A percentile compares a stretch with the other conserved stretches of the same genome.
These are phyloP conservation scores for Tamandua tetradactyla DNA, from an alignment of 2,797 vertebrate species.

Conservation along the genomic window DNA sequence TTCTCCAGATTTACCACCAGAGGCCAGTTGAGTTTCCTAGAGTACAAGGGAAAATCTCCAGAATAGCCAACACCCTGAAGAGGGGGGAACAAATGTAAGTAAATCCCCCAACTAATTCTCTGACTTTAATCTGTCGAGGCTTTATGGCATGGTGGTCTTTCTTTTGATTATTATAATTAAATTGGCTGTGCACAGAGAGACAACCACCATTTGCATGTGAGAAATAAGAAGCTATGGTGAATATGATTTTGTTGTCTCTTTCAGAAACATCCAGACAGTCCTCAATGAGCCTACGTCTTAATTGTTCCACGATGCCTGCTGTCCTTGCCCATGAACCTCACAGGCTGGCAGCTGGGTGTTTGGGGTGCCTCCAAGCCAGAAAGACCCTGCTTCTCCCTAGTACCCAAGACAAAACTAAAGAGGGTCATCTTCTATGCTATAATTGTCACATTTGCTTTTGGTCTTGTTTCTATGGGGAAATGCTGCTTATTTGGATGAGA, in stretches of 20 bases:
- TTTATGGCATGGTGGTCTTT: neutral
- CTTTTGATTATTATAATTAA: neutral
- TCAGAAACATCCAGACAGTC: neutral
- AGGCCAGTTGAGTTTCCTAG: neutral
- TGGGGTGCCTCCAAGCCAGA: too few relatives aligned
- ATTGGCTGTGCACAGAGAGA: neutral
- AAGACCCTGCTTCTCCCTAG: neutral
- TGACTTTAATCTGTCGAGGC: neutral
- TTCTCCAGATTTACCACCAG: neutral
- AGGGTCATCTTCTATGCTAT: neutral
- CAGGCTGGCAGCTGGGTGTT: neutral
- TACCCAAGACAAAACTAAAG: neutral
- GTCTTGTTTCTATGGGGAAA: neutral
- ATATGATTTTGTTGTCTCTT: neutral
- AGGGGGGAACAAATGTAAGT: neutral
- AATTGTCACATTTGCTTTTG: neutral
- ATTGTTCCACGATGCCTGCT: rapidly evolving
- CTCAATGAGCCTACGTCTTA: rapidly evolving
- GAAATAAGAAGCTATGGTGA: neutral
- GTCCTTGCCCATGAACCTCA: rapidly evolving
- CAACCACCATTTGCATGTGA: too few relatives aligned
- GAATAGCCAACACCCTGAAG: neutral
- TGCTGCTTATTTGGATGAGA: neutral
- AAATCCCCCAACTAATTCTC: neutral
- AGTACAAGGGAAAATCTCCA: too few relatives aligned